phyloP scores from a whole-genome alignment of 1,140 invertebrate genomes.

The Eciton burchellii region DNA sequence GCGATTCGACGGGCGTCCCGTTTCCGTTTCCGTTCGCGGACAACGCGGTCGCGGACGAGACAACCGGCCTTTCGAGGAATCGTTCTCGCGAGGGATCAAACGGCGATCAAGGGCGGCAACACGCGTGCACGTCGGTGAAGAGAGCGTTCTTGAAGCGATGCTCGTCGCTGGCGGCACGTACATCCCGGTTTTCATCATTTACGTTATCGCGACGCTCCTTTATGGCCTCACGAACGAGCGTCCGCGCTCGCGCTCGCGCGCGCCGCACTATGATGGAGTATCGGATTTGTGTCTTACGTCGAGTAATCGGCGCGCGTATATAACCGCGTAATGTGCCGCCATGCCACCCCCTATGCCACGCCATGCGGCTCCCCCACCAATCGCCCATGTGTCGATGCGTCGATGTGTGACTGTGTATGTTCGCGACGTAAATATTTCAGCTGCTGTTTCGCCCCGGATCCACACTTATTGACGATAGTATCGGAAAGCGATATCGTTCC shows the following conservation, averaged over 20 bases:
- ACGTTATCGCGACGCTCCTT: constrained; percentile 73
- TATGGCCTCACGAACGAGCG: constrained; percentile 71
- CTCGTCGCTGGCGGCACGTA: constrained; percentile 67
- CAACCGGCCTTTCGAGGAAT: no score
- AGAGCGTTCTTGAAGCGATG: constrained; percentile 61
- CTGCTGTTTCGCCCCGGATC: constrained; percentile 18
- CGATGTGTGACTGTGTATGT: constrained; percentile 27
- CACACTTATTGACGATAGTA: constrained; percentile 38
- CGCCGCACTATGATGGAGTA: constrained; percentile 67
- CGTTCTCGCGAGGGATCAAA: no score
- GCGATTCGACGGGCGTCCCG: no score
- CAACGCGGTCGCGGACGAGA: no score
- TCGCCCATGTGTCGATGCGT: constrained; percentile 5
- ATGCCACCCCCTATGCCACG: constrained; percentile 23
- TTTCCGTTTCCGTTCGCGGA: no score
- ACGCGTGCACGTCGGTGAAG: neutral
- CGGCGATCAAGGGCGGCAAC: no score
- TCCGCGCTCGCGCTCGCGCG: no score
- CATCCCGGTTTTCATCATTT: constrained; percentile 75
- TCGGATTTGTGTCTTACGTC: constrained; percentile 73
- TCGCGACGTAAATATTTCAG: constrained; percentile 54
- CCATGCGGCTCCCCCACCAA: no score
- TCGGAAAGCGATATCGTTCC: constrained; percentile 50
- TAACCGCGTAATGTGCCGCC: constrained; percentile 58
- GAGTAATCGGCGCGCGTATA: constrained; percentile 67